Base-by-base conservation (phyloP, 2,888 invertebrate species). In the Drosophila histrio region DNA sequence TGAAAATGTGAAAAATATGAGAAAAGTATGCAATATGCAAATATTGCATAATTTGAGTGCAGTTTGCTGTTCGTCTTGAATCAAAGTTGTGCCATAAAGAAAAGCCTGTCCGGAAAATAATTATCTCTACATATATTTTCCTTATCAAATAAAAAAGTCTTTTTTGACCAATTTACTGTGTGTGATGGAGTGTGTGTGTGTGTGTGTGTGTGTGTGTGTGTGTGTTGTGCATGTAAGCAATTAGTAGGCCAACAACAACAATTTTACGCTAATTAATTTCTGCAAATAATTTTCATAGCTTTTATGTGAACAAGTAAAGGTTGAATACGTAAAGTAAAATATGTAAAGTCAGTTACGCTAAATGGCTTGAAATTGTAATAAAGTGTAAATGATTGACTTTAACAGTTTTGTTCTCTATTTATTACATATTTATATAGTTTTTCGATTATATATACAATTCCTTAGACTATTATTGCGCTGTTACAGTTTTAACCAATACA, bases 21-120 rank as follows among this genome's bases (percentile, higher is more conserved):
- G 47, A 15, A 54, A 54, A 54, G 34, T 58, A 53, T 59, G 47
- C 34, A 67, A 58, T 50, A 57, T 66, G 74, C 68, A 72, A 72
- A 72, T 72, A 68, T n/a, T n/a, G n/a, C n/a, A 38, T 21, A 38
- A 59, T 74, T 80, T 80, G 78, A 78, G 72, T 78, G 81, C 84
- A 69, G 52, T 79, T 74, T 72, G 60, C 52, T 75, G 75, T 75
- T 44, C 54, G 41, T 17, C 59, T 44, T 67, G 54, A 50, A 71
- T 65, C 62, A 54, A 53, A 52, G 43, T 8, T 57, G 52, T 30
- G 47, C 17, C 47, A 43, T 26, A 53, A 56, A 15, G 15, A 57
- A 43, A 43, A 9, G 22, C 8, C 22, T n/a, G 36, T 3, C 50
- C 13, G 17, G 8, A 24, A 57, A 17, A 39, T 26, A 26, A 26